Evolutionary conservation across 2,113 vertebrate genomes (phyloP).

Genomic region (Hypomesus transpacificus): DNA sequence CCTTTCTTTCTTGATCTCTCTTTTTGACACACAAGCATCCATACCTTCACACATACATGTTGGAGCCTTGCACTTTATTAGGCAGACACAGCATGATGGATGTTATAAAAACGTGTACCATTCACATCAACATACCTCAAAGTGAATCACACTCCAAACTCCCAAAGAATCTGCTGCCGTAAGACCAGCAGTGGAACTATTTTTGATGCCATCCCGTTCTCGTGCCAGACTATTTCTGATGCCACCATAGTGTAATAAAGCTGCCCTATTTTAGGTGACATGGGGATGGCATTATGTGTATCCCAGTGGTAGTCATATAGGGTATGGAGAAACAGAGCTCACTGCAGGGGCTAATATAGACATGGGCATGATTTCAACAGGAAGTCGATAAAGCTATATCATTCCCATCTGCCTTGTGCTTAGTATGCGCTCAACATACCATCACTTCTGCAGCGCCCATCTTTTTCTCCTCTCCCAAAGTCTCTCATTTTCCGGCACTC

Average conservation of each 20-base stretch:
- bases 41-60: background rate
- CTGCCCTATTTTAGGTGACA: background rate
- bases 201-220: background rate
- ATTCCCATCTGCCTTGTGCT: slow-evolving; percentile 1
- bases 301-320: slow-evolving; percentile 1
- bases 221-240: background rate
- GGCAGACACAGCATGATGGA: background rate
- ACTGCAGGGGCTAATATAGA: background rate
- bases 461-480: background rate
- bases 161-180: background rate
- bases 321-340: slow-evolving; percentile 1
- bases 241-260: background rate
- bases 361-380: background rate
- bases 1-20: no score
- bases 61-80: background rate
- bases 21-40: background rate
- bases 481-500: background rate
- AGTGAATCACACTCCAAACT: slow-evolving; percentile 1
- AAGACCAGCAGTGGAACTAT: background rate
- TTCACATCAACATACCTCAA: background rate
- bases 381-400: background rate
- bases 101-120: background rate
- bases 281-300: background rate
- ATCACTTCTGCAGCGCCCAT: background rate
- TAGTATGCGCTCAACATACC: background rate